Conservation (phyloP, 2,113 vertebrate genomes). For the Herpailurus yagouaroundi region DNA sequence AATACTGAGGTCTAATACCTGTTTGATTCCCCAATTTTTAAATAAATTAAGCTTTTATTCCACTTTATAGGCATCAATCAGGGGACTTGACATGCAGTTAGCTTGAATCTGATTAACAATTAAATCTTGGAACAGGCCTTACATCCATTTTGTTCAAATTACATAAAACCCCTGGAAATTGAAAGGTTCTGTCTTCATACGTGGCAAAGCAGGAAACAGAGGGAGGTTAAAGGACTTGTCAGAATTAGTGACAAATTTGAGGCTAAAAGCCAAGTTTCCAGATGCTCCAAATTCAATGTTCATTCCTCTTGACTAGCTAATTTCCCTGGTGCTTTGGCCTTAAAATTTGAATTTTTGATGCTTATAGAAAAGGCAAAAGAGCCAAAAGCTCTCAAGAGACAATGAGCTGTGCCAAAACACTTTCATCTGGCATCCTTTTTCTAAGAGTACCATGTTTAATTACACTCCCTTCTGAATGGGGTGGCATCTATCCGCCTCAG, state of each 20-base stretch:
- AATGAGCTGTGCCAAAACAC: conserved; percentile 43
- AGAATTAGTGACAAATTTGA: conserved; percentile 75
- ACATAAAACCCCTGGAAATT: conserved; percentile 42
- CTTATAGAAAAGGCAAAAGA: conserved; percentile 78
- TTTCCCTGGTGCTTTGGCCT: conserved; percentile 81
- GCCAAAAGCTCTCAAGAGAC: conserved; percentile 66
- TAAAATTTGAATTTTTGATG: conserved; percentile 80
- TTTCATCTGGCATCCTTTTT: conserved; percentile 38
- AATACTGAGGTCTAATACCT: not conserved
- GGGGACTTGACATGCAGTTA: not conserved
- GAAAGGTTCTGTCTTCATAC: conserved; percentile 47
- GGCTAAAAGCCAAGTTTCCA: conserved; percentile 73
- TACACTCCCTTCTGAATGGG: conserved; percentile 9
- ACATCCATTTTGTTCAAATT: conserved; percentile 57
- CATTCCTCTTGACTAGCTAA: conserved; percentile 76
- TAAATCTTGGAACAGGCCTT: conserved; percentile 23
- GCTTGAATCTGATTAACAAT: conserved; percentile 30
- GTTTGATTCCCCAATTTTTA: conserved; percentile 12
- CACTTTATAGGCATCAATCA: not conserved
- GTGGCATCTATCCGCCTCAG: not conserved
- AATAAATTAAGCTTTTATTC: conserved; percentile 54
- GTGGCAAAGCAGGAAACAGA: conserved; percentile 69
- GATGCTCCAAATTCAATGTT: conserved; percentile 73
- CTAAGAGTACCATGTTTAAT: not conserved
- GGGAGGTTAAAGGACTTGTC: conserved; percentile 73